Evolutionary conservation across 2,888 invertebrate species (phyloP), one percentile per base, ranked within the genome.

Genomic region (Cryptus armator): DNA sequence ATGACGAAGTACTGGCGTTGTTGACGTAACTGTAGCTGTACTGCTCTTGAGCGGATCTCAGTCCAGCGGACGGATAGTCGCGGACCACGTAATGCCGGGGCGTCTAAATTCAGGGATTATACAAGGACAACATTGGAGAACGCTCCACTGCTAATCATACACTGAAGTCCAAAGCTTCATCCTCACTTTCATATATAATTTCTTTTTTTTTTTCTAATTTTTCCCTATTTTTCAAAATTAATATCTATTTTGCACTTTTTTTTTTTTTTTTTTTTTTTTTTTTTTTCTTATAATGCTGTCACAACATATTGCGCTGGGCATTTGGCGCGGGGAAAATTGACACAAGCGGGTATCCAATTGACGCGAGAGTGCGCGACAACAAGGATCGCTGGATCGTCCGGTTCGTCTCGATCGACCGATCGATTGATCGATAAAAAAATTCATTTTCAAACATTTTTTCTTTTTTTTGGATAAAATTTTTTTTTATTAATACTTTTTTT

Each of bases 51-150:
- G 96, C 96, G 93, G 93, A 89, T 89, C 93, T 92, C 91, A 92
- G 82, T 79, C 93, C 93, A 84, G 88, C 86, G 64, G 96, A 95
- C 86, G 96, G 96, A 91, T 96, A 96, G 94, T 97, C 97, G 94
- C 96, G 96, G 94, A 97, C 97, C 95, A 97, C 96, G 95, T 97
- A 97, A 95, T 97, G 97, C 94, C 98, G 97, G 92, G 98, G 97
- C 95, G 96, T 97, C 98, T 98, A 92, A 83, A 92, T 88, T 92
- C 90, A 90, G 90, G 85, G 89, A 90, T 89, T 90, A 91, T 87
- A 89, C 87, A 91, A 90, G 89, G 90, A 91, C 89, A 92, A 88
- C 87, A 89, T 89, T 87, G 86, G 86, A 88, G 83, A 89, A 85
- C 75, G 85, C 87, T 83, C 84, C 83, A 79, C 79, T 67, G 83